phyloP scores from a whole-genome alignment of 2,113 vertebrate genomes.

The Synodontis membranacea region DNA sequence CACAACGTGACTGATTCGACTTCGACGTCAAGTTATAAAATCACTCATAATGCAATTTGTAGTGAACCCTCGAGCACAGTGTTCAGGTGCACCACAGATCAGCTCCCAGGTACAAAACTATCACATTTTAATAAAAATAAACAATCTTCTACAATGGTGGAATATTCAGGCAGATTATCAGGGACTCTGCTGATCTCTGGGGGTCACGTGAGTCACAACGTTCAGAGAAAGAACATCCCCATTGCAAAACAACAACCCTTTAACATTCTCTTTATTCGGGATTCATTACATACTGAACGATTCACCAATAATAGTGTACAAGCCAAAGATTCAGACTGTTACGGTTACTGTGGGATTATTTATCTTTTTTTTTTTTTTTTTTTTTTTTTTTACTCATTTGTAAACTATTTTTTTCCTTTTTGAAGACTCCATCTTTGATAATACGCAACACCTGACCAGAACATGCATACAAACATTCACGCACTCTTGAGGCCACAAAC shows the following conservation, averaged over 20 bases:
- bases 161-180: too few relatives aligned
- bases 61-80: background rate
- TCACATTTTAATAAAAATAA: background rate
- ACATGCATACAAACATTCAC: conserved; percentile 35
- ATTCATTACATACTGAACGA: conserved; percentile 47
- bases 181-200: background rate
- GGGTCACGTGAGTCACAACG: background rate
- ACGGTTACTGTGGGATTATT: conserved; percentile 36
- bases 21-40: too few relatives aligned
- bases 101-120: too few relatives aligned
- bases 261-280: conserved; percentile 50
- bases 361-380: background rate
- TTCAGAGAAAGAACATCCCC: conserved; percentile 51
- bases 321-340: conserved; percentile 44
- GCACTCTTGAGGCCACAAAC: conserved; percentile 23
- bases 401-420: conserved; percentile 14
- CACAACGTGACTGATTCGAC: too few relatives aligned
- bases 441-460: conserved; percentile 25
- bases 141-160: too few relatives aligned
- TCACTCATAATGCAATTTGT: background rate
- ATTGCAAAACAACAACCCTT: conserved; percentile 36
- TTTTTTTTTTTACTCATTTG: conserved; percentile 25
- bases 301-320: conserved; percentile 50
- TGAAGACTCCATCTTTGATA: conserved; percentile 26
- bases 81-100: background rate